These are phyloP conservation scores for Yponomeuta malinellus DNA, from an alignment of 2,888 invertebrate genomes.

Conservation along the genomic window DNA sequence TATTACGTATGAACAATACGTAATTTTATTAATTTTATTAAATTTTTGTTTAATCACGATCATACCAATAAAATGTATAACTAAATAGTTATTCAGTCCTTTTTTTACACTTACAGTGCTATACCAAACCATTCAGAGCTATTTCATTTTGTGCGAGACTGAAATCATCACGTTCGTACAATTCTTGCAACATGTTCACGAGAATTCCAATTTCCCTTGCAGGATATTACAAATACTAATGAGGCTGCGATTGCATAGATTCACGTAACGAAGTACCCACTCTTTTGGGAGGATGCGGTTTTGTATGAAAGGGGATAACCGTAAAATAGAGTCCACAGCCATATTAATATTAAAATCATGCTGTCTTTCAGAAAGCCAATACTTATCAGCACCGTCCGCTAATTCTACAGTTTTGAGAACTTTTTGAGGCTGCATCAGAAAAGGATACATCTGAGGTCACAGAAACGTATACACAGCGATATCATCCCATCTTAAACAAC, in stretches of 20 bases:
- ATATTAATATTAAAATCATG: too few species aligned
- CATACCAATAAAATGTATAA: too few species aligned
- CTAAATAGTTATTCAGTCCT: too few species aligned
- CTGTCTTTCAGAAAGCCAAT: too few species aligned
- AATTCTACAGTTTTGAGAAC: neutral
- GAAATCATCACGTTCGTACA: neutral
- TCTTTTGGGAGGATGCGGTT: neutral
- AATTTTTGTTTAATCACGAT: too few species aligned
- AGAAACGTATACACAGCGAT: neutral
- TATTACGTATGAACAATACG: too few species aligned
- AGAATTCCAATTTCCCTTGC: conserved; percentile 49
- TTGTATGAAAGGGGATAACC: neutral
- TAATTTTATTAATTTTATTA: too few species aligned
- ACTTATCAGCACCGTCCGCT: too few species aligned
- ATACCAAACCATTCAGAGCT: too few species aligned
- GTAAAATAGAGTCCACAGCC: neutral
- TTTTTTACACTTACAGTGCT: too few species aligned
- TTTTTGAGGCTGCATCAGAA: neutral
- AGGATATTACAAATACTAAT: conserved; percentile 58
- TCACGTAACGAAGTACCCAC: neutral
- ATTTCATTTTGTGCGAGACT: neutral
- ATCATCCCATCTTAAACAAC: too few species aligned
- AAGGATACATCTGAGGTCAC: neutral
- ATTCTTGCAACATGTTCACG: neutral
- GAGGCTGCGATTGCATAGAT: conserved; percentile 23